A percentile compares a stretch with the other conserved stretches of the same genome.
Conservation (phyloP, 2,888 invertebrate genomes). For the Tridacna crocea region DNA sequence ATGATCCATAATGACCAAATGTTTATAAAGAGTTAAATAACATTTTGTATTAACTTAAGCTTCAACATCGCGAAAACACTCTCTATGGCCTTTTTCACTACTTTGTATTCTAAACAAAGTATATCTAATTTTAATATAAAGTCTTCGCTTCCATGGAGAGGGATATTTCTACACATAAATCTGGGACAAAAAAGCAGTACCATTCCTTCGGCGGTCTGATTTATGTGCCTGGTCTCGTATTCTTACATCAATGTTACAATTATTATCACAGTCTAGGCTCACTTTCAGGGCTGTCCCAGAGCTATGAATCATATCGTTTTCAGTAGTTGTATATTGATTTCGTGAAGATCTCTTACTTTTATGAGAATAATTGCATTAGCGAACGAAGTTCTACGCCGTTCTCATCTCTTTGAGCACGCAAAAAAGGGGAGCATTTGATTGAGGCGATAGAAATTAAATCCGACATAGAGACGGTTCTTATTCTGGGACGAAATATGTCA, state of each 20-base stretch:
- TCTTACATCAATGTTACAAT: slow-evolving; percentile 22
- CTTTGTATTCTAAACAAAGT: too few species aligned
- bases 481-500: slow-evolving; percentile 13
- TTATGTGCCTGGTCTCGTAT: slow-evolving; percentile 12
- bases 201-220: slow-evolving; percentile 10
- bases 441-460: slow-evolving; percentile 37
- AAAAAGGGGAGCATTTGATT: slow-evolving; percentile 24
- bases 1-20: too few species aligned
- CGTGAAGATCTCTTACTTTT: slow-evolving; percentile 55
- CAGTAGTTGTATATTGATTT: slow-evolving; percentile 47
- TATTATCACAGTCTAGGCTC: not conserved
- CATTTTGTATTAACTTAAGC: too few species aligned
- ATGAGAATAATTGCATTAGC: slow-evolving; percentile 60
- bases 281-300: not conserved
- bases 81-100: too few species aligned
- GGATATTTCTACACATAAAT: not conserved
- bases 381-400: slow-evolving; percentile 44
- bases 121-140: too few species aligned
- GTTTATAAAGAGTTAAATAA: too few species aligned
- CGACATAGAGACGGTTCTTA: slow-evolving; percentile 29
- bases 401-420: slow-evolving; percentile 51
- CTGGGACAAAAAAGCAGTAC: slow-evolving; percentile 19
- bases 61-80: too few species aligned
- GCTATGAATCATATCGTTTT: slow-evolving; percentile 24
- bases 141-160: too few species aligned